Conservation (phyloP, 2,888 invertebrate species). For the Eilema caniola region DNA sequence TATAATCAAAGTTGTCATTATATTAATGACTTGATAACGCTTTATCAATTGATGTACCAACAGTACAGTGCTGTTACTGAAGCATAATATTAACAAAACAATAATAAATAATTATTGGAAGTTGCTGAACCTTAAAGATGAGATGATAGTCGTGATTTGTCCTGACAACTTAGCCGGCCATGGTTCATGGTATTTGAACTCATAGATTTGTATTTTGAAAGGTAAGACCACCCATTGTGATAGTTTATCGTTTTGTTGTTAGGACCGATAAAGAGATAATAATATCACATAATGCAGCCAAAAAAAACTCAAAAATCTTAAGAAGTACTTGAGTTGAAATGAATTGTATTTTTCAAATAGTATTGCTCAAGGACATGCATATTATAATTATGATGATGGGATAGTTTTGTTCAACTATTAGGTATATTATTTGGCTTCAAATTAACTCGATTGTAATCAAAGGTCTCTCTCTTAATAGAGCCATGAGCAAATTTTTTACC, state of each 20-base stretch:
- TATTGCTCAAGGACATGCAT: background rate
- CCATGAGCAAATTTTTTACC: conserved; percentile 42
- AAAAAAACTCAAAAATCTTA: background rate
- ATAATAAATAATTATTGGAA: background rate
- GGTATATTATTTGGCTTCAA: background rate
- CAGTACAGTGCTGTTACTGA: background rate
- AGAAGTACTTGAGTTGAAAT: background rate
- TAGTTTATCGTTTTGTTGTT: background rate
- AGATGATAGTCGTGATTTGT: background rate
- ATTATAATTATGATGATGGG: background rate
- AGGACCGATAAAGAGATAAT: background rate
- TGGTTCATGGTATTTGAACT: background rate
- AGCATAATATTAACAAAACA: background rate
- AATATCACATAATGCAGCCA: background rate
- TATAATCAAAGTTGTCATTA: conserved; percentile 17
- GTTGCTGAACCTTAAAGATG: background rate
- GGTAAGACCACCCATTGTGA: background rate
- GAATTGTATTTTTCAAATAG: background rate
- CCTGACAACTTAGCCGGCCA: background rate
- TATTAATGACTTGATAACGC: conserved; percentile 20
- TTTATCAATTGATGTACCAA: conserved; percentile 11
- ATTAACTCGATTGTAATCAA: conserved; percentile 39
- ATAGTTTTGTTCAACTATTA: background rate
- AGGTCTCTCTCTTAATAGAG: conserved; percentile 31
- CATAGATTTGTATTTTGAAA: background rate